These are phyloP conservation scores for Forbesichthys agassizii DNA, from an alignment of 2,113 vertebrate genomes.

Conservation along the genomic window DNA sequence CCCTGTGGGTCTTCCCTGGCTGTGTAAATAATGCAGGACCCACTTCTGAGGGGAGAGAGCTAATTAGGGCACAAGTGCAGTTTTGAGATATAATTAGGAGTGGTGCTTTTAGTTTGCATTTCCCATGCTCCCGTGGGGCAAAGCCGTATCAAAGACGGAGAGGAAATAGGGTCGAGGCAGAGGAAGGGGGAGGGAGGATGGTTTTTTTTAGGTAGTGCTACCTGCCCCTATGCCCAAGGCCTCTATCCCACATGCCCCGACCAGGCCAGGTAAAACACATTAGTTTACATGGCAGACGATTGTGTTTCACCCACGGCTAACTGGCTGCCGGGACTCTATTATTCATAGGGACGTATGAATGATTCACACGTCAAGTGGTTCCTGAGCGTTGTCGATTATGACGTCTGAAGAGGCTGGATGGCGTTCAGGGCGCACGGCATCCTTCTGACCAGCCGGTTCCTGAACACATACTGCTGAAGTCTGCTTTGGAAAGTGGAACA, in stretches of 20 bases:
- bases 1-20: conserved; percentile 66
- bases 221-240: conserved; percentile 14
- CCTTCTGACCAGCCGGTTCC: not conserved
- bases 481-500: no score
- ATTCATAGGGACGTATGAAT: conserved; percentile 75
- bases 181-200: conserved; percentile 50
- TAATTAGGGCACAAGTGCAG: conserved; percentile 73
- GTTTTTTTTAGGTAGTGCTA: conserved; percentile 27
- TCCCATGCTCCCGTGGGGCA: conserved; percentile 46
- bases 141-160: conserved; percentile 62
- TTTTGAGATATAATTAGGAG: conserved; percentile 74
- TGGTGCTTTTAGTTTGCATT: conserved; percentile 61
- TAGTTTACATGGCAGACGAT: conserved; percentile 70
- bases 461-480: not conserved
- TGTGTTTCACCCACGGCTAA: conserved; percentile 67
- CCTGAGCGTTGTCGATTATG: conserved; percentile 50
- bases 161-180: conserved; percentile 49
- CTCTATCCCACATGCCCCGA: conserved; percentile 9
- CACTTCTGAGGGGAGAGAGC: conserved; percentile 64
- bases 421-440: not conserved
- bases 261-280: conserved; percentile 73
- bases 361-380: conserved; percentile 65
- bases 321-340: conserved; percentile 66
- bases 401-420: conserved; percentile 49
- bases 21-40: conserved; percentile 78